Percentiles rank a stretch among this genome's conserved stretches.
Conservation (phyloP, 2,888 invertebrate species). For the Drosophila falleni region DNA sequence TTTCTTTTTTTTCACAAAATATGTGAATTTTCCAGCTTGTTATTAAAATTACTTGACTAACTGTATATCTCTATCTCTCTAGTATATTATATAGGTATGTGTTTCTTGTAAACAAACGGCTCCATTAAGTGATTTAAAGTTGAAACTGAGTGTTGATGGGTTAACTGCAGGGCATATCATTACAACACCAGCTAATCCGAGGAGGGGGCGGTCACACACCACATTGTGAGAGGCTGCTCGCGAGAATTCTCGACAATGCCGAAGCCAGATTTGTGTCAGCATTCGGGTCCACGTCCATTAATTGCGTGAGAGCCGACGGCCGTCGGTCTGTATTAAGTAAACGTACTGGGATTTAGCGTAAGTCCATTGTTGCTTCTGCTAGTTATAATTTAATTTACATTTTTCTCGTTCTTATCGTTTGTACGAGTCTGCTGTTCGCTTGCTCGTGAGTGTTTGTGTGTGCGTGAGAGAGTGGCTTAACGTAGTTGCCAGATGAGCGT, state of each 20-base stretch:
- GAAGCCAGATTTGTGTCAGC: slow-evolving; percentile 62
- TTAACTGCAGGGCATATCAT: slow-evolving; percentile 46
- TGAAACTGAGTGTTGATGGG: slow-evolving; percentile 60
- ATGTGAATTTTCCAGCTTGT: neutral
- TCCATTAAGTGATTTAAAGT: slow-evolving; percentile 80
- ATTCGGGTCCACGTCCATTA: slow-evolving; percentile 40
- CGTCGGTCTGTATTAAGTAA: slow-evolving; percentile 52
- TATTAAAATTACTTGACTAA: neutral
- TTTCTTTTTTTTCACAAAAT: too few species aligned
- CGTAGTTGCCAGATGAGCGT: slow-evolving; percentile 55
- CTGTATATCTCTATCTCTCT: neutral
- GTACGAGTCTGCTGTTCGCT: slow-evolving; percentile 3
- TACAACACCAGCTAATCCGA: slow-evolving; percentile 49
- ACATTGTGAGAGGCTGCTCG: slow-evolving; percentile 12
- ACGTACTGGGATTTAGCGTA: slow-evolving; percentile 52
- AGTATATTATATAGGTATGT: slow-evolving; percentile 7
- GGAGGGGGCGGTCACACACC: neutral
- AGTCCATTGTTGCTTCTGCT: slow-evolving; percentile 64
- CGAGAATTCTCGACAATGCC: slow-evolving; percentile 47
- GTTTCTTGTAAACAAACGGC: slow-evolving; percentile 63
- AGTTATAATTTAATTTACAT: slow-evolving; percentile 77
- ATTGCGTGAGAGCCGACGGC: slow-evolving; percentile 70
- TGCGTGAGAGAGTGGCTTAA: slow-evolving; percentile 16
- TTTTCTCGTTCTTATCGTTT: slow-evolving; percentile 55
- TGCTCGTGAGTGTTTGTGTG: slow-evolving; percentile 3